Evolutionary conservation across 2,113 vertebrate genomes (phyloP).

Genomic region (Carassius gibelio): DNA sequence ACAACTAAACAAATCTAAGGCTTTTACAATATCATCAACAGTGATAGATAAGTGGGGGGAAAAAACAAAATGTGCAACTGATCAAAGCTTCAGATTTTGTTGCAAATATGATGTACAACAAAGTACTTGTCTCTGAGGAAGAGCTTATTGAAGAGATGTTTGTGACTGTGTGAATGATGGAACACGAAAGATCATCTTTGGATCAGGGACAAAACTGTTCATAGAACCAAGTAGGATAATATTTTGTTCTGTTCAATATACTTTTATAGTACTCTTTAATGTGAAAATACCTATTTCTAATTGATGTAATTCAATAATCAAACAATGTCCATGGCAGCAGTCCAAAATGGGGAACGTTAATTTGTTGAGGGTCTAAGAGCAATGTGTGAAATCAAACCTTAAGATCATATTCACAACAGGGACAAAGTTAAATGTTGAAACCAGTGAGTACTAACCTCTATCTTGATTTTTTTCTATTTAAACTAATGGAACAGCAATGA

Average conservation of each 20-base stretch:
- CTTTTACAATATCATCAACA: neutral
- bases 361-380: slow-evolving; percentile 16
- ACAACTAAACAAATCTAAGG: neutral
- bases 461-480: neutral
- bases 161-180: slow-evolving; percentile 34
- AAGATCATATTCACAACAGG: slow-evolving; percentile 32
- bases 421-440: slow-evolving; percentile 18
- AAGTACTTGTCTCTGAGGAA: neutral
- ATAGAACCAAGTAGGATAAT: slow-evolving; percentile 34
- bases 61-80: neutral
- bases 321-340: neutral
- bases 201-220: slow-evolving; percentile 25
- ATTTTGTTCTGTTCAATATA: neutral
- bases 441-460: neutral
- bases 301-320: neutral
- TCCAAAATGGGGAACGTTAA: neutral
- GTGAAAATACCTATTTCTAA: neutral
- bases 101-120: neutral
- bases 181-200: slow-evolving; percentile 26
- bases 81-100: neutral
- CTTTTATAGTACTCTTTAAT: neutral
- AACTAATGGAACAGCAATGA: neutral
- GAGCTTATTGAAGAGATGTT: slow-evolving; percentile 9
- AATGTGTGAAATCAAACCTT: neutral
- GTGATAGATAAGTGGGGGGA: neutral